A percentile compares a stretch with the other conserved stretches of the same genome.
Conservation (phyloP, 2,888 invertebrate species). For the Caenorhabditis drosophilae region DNA sequence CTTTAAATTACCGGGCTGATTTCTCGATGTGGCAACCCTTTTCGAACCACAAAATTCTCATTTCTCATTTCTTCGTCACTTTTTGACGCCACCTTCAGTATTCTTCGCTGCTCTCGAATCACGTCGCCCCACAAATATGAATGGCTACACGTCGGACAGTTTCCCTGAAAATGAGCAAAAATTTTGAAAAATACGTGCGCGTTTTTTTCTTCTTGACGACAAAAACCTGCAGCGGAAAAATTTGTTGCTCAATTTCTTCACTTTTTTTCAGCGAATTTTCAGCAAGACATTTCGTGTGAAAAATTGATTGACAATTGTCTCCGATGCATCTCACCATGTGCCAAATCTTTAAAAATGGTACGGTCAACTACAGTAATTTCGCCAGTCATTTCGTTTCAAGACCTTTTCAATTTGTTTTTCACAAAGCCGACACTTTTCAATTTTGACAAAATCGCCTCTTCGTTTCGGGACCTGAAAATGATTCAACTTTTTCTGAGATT, state of each 20-base stretch:
- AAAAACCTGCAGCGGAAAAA: constrained; percentile 16
- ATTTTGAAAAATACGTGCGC: neutral
- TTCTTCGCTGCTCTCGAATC: constrained; percentile 56
- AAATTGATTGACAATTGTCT: constrained; percentile 33
- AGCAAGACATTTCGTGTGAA: constrained; percentile 55
- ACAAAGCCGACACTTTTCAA: constrained; percentile 56
- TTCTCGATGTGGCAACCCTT: too few species aligned
- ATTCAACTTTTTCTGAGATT: too few species aligned
- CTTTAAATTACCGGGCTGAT: too few species aligned
- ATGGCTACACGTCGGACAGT: constrained; percentile 50
- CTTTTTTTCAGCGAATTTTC: constrained; percentile 41
- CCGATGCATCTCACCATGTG: constrained; percentile 28
- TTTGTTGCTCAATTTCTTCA: constrained; percentile 21
- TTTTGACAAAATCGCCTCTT: constrained; percentile 43
- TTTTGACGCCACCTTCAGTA: constrained; percentile 26
- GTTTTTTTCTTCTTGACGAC: neutral
- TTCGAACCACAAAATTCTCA: too few species aligned
- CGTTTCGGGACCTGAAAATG: constrained; percentile 47
- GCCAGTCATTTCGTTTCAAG: too few species aligned
- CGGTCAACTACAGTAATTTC: too few species aligned
- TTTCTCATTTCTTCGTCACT: constrained; percentile 18
- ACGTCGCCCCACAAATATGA: constrained; percentile 64
- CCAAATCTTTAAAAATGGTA: constrained; percentile 25
- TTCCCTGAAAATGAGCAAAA: constrained; percentile 40
- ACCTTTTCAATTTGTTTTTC: constrained; percentile 46